Percentiles rank a stretch among this genome's conserved stretches.
phyloP scores from a whole-genome alignment of 1,140 invertebrate species.

The Akabosia matsudoensis region DNA sequence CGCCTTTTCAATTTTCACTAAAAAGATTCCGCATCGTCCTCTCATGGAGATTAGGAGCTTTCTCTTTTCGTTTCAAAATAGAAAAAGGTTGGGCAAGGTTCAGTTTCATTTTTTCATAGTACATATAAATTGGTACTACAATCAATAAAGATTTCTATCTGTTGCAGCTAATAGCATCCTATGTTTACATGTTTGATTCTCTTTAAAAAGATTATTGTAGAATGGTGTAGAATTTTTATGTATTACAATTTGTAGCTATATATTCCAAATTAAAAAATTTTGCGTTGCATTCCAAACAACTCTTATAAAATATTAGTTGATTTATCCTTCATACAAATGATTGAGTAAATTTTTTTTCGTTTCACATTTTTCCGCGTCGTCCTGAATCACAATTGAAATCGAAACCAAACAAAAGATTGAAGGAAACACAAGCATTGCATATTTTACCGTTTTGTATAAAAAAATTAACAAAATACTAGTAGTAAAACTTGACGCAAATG shows the following conservation, averaged over 20 bases:
- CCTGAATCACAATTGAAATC: not conserved
- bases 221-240: not conserved
- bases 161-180: conserved; percentile 11
- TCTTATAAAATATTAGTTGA: too few species aligned
- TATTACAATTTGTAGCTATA: not conserved
- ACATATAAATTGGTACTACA: not conserved
- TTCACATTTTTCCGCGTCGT: too few species aligned
- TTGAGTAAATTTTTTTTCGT: too few species aligned
- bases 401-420: not conserved
- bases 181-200: conserved; percentile 21
- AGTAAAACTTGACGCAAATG: not conserved
- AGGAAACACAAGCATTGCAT: not conserved
- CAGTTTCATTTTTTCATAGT: conserved; percentile 16
- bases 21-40: conserved; percentile 3
- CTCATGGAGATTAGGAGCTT: not conserved
- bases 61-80: not conserved
- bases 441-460: not conserved
- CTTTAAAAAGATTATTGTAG: not conserved
- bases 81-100: conserved; percentile 1
- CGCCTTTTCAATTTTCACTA: not conserved
- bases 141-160: not conserved
- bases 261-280: too few species aligned
- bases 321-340: not conserved
- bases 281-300: too few species aligned
- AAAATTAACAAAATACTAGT: not conserved